Conservation (phyloP, 2,888 invertebrate genomes). For the Cheilosia grossa region DNA sequence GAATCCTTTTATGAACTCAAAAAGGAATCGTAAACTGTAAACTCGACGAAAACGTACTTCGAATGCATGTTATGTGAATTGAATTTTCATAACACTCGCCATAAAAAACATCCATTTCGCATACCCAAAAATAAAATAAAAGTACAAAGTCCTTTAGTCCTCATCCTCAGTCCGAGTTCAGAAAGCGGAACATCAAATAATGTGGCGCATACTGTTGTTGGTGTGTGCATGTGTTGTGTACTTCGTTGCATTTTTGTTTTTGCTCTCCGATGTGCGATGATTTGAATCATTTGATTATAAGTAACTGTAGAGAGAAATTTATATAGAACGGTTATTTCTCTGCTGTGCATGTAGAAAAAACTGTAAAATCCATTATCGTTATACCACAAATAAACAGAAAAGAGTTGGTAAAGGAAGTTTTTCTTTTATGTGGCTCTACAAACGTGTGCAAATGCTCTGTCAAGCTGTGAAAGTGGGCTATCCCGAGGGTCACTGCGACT, state of each 20-base stretch:
- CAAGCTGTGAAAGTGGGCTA: constrained; percentile 7
- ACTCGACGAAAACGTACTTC: constrained; percentile 13
- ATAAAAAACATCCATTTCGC: not conserved
- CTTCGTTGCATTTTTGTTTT: not conserved
- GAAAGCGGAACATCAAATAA: constrained; percentile 45
- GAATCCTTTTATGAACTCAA: constrained; percentile 7
- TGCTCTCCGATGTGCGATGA: constrained; percentile 9
- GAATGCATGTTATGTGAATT: constrained; percentile 33
- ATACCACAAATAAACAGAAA: constrained; percentile 32
- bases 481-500: not conserved
- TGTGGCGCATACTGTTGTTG: constrained; percentile 45
- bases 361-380: not conserved
- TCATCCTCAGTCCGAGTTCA: constrained; percentile 32
- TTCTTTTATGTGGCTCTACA: not conserved
- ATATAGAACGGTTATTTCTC: constrained; percentile 9
- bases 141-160: constrained; percentile 7
- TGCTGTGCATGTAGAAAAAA: not conserved
- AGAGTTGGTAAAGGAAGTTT: constrained; percentile 7
- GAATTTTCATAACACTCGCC: constrained; percentile 50
- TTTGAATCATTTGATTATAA: constrained; percentile 31
- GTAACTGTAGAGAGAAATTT: constrained; percentile 12
- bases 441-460: not conserved
- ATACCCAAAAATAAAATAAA: constrained; percentile 10
- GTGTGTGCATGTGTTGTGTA: constrained; percentile 20
- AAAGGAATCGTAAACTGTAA: constrained; percentile 16